phyloP scores from a whole-genome alignment of 2,113 vertebrate genomes.

The Gallinago paraguaiae region DNA sequence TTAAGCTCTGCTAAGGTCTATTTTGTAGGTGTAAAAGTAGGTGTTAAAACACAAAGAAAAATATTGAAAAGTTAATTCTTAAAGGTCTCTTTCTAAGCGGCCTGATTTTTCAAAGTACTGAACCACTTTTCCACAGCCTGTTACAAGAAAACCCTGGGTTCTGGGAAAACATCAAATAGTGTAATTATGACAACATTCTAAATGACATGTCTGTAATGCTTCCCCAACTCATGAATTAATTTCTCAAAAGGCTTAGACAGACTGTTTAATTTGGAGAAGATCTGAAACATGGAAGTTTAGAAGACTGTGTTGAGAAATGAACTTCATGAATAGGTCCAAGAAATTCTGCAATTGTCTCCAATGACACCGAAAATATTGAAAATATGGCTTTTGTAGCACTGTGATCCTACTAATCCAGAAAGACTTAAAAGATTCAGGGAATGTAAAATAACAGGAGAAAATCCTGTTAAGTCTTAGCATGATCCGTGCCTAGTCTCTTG shows the following conservation, averaged over 20 bases:
- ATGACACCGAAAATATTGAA: neutral
- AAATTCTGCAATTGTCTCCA: neutral
- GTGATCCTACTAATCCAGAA: neutral
- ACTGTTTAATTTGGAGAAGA: conserved; percentile 2
- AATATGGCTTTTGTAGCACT: neutral
- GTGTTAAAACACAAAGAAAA: neutral
- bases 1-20: neutral
- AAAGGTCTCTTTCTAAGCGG: neutral
- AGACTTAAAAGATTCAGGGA: neutral
- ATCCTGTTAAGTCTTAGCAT: neutral
- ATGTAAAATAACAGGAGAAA: neutral
- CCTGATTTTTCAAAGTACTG: neutral
- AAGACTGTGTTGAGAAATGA: neutral
- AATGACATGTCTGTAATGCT: conserved; percentile 27
- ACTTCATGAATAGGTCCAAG: neutral
- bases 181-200: conserved; percentile 30
- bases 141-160: neutral
- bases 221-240: neutral
- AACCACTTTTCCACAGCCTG: neutral
- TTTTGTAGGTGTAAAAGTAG: neutral
- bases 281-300: neutral
- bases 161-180: conserved; percentile 26
- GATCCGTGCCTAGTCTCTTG: neutral
- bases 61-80: neutral
- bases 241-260: conserved; percentile 37